Evolutionary conservation across 2,797 vertebrate species (phyloP).

Genomic region (Spinibarbus caldwelli): DNA sequence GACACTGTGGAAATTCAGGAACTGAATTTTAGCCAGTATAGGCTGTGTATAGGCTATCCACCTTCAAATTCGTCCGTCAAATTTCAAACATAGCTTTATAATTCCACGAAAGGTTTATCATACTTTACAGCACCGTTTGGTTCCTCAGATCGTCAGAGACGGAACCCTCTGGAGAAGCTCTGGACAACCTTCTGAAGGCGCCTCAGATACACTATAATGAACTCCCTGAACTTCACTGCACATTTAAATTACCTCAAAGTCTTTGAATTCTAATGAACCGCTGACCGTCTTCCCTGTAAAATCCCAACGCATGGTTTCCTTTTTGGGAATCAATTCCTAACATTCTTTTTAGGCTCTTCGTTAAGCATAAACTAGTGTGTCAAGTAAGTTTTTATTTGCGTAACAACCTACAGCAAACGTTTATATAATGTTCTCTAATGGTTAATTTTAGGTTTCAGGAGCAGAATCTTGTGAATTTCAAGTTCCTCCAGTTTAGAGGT

Average conservation of each 20-base stretch:
- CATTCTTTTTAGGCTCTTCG: no score
- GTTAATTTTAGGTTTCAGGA: background rate
- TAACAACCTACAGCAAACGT: background rate
- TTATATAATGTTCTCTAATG: background rate
- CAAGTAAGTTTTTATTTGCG: background rate
- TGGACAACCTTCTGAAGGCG: background rate
- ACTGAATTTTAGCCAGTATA: background rate
- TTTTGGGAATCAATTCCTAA: background rate
- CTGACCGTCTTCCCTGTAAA: background rate
- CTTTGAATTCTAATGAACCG: background rate
- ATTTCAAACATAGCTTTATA: background rate
- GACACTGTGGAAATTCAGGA: no score
- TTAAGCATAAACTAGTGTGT: background rate
- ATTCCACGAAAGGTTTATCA: background rate
- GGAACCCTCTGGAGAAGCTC: background rate
- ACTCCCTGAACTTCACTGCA: background rate
- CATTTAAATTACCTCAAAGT: background rate
- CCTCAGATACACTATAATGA: background rate
- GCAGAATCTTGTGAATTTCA: background rate
- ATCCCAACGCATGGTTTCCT: background rate
- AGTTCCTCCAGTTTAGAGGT: background rate
- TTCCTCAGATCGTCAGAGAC: background rate
- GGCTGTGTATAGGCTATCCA: background rate
- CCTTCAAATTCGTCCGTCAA: background rate
- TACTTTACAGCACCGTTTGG: background rate